These are phyloP conservation scores for Hystrix brachyura DNA, from an alignment of 2,113 vertebrate genomes.

Conservation along the genomic window DNA sequence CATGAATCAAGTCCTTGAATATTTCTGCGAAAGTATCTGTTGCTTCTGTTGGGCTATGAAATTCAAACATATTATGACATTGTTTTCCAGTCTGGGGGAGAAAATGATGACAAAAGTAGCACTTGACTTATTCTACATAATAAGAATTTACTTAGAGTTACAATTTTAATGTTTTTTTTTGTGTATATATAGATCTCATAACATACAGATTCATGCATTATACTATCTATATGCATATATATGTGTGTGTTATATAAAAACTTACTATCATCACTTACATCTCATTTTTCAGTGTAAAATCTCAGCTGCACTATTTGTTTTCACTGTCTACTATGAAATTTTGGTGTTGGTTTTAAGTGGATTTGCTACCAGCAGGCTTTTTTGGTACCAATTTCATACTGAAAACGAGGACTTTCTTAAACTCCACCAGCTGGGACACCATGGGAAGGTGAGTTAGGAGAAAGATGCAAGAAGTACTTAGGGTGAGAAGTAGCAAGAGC, in stretches of 20 bases:
- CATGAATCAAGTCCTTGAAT: not conserved
- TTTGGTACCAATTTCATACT: not conserved
- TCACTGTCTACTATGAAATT: not conserved
- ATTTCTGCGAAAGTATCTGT: not conserved
- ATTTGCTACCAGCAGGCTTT: not conserved
- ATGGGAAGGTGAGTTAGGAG: too few species aligned
- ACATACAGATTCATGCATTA: not conserved
- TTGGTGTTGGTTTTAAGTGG: not conserved
- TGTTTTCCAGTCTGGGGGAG: not conserved
- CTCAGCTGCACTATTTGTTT: not conserved
- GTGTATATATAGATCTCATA: not conserved
- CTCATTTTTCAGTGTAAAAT: conserved; percentile 22
- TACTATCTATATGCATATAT: not conserved
- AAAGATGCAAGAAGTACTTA: rapidly evolving
- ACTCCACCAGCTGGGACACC: too few species aligned
- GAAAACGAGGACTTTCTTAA: not conserved
- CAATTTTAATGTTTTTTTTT: not conserved
- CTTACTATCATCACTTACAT: not conserved
- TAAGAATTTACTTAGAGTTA: not conserved
- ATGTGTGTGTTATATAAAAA: not conserved
- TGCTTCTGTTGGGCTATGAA: not conserved
- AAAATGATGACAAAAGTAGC: not conserved
- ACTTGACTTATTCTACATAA: not conserved
- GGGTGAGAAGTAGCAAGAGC: not conserved
- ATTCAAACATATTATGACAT: too few species aligned